Conservation (phyloP, 2,888 invertebrate species). For the Folsomia manolachei region DNA sequence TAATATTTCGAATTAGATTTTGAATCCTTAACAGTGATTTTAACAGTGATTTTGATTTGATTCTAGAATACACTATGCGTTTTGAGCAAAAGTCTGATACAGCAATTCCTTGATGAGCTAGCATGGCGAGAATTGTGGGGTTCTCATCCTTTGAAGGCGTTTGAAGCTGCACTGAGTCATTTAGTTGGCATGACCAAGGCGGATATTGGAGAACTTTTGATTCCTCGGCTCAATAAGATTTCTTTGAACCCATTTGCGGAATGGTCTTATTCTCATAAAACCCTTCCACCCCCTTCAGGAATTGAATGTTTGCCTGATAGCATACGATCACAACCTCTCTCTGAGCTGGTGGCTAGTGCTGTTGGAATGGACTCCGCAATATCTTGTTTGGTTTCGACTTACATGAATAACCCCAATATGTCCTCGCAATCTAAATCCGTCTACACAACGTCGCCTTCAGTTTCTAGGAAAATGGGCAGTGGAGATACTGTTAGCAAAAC, state of each 20-base stretch:
- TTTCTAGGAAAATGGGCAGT: not conserved
- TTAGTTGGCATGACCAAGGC: slow-evolving; percentile 74
- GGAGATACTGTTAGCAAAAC: not conserved
- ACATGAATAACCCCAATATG: not conserved
- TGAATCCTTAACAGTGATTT: slow-evolving; percentile 8
- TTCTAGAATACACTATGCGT: slow-evolving; percentile 75
- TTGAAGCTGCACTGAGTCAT: slow-evolving; percentile 75
- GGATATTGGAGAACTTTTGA: slow-evolving; percentile 57
- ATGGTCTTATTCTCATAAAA: slow-evolving; percentile 57
- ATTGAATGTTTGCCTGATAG: slow-evolving; percentile 50
- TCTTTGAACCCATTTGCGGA: slow-evolving; percentile 67
- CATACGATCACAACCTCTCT: slow-evolving; percentile 44
- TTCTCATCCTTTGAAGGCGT: slow-evolving; percentile 70
- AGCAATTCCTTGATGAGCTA: slow-evolving; percentile 84
- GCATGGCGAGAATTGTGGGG: slow-evolving; percentile 87
- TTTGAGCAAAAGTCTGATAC: slow-evolving; percentile 78
- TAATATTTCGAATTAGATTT: not conserved
- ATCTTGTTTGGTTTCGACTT: slow-evolving; percentile 13
- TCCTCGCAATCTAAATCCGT: not conserved
- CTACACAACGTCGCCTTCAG: not conserved
- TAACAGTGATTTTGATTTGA: slow-evolving; percentile 16
- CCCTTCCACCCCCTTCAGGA: slow-evolving; percentile 6
- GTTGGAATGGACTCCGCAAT: not conserved
- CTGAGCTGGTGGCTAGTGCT: not conserved
- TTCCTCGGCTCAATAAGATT: slow-evolving; percentile 56